Base-by-base conservation (phyloP, 2,113 vertebrate genomes). In the Periophthalmodon schlosseri region DNA sequence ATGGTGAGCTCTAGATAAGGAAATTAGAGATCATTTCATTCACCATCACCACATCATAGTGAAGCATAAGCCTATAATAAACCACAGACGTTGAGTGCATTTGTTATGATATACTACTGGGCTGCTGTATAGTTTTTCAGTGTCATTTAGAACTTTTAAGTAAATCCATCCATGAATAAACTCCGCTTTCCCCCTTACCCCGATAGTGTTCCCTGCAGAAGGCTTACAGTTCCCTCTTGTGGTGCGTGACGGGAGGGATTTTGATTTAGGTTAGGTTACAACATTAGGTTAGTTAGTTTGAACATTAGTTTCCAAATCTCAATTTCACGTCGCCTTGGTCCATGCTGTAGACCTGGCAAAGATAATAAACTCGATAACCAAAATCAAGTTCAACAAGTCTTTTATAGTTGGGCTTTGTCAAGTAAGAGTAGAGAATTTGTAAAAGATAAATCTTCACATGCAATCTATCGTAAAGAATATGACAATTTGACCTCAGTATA, bases 151-250 rank as follows among this genome's bases (percentile, higher is more conserved):
- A 57, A 24, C 56, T 57, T 52, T 16, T 20, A 52, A 18, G 2
- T 5, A 20, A 52, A 52, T 52, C 49, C 5, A 7, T 52, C 16
- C 18, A 52, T 56, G 23, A 58, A 4, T 58, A 23, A 52, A 60
- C 57, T 28, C 24, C 54, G 23, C 20, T 24, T 23, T 24, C 14
- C 21, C 23, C 18, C 18, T 50, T 16, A 16, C 14, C 49, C 18
- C 16, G 16, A 56, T 56, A 56, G 20, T 56, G 52, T 57, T 23
- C 57, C 57, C 10, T 61, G 11, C 58, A 57, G 28, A 64, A 64
- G 64, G 46, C 2, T 14, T 69, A 60, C 56, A 73, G 1, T 69
- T 0, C 73, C 87, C 72, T 74, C 89, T 77, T 58, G 76, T 84
- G 89, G 76, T 16, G 1, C 11, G 0, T 69, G 2, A 23, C n/a